Evolutionary conservation across 2,888 invertebrate species (phyloP), one percentile per base, ranked within the genome.

Genomic region (Neoascia interrupta): DNA sequence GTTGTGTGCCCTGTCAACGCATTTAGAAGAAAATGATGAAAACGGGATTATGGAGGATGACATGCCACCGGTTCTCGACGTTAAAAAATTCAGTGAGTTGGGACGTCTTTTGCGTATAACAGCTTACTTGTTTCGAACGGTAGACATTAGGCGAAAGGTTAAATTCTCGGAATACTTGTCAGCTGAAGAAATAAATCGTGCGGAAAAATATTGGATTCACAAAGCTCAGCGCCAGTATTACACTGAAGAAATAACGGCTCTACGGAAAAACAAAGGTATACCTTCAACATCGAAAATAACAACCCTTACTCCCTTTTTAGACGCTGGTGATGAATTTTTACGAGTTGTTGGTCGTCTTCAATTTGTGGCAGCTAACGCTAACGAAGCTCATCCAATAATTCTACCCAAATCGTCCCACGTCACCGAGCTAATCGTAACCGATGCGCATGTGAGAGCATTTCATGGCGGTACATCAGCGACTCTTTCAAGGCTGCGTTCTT

Each of bases 391-490:
- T n/a, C n/a, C n/a, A n/a, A n/a, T n/a, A n/a, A n/a, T 61, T 19
- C 21, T 61, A 10, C 61, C 61, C 11, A 61, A 61, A 16, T 11
- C 37, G 28, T 61, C 61, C 4, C 16, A 26, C 23, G 13, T 61
- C 13, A 34, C 43, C 1, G 15, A 19, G 11, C 8, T 49, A 36
- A 18, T 45, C 10, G 58, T 39, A 10, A 6, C 23, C 13, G 23
- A 58, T 11, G 58, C 23, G n/a, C 58, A 58, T 16, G 41, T 16
- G n/a, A 31, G 31, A 36, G 13, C 21, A n/a, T 61, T 61, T n/a
- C 66, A 66, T 36, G 16, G 56, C 4, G 66, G 56, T 13, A 8
- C 43, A 26, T 53, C 51, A n/a, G 28, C 54, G 1, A 31, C 31
- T 28, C 18, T 66, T 11, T 16, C 63, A 19, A 11, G 19, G 16